Evolutionary conservation across 2,113 vertebrate species (phyloP), one percentile per base, ranked within the genome.

Genomic region (Hyaena hyaena): DNA sequence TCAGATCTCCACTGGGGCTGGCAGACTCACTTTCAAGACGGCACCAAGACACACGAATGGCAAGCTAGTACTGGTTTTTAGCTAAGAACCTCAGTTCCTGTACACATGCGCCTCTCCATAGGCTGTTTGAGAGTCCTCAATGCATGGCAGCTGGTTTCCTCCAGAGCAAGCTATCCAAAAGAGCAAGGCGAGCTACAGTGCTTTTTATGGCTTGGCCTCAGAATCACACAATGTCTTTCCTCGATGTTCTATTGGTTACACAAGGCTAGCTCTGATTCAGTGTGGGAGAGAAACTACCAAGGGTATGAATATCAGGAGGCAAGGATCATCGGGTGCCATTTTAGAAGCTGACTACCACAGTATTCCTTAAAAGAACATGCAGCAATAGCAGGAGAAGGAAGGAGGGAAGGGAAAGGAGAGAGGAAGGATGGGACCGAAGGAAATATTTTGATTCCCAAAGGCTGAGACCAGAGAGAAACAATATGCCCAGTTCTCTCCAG

Each of bases 361-460:
- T 33, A 87, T 35, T 96, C 68, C 84, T 87, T 90, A 50, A 79
- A 92, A 95, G n/a, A 83, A 84, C 17, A 65, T 19, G 45, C 5
- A 39, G n/a, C 28, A 86, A 55, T 39, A 39, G 39, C 28, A 95
- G 48, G 24, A 96, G n/a, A 96, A 63, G 21, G 33, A 53, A 95
- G 19, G 65, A 83, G 24, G 43, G 23, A 71, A 88, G 11, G 33
- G 17, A 68, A 93, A 58, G 45, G 26, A 89, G 77, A 84, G 68
- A 71, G 50, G 19, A 94, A 97, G 50, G 43, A 85, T 63, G 17
- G 69, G 11, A 81, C 71, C 92, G 45, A 90, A 95, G 55, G 55
- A 96, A 96, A 83, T 86, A 80, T 91, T 92, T 77, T 89, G 35
- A 96, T 92, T 96, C 55, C 79, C 86, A 86, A 95, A 96, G 83